These are phyloP conservation scores for Hydrochoerus hydrochaeris DNA, from an alignment of 2,113 vertebrate species.

Conservation along the genomic window DNA sequence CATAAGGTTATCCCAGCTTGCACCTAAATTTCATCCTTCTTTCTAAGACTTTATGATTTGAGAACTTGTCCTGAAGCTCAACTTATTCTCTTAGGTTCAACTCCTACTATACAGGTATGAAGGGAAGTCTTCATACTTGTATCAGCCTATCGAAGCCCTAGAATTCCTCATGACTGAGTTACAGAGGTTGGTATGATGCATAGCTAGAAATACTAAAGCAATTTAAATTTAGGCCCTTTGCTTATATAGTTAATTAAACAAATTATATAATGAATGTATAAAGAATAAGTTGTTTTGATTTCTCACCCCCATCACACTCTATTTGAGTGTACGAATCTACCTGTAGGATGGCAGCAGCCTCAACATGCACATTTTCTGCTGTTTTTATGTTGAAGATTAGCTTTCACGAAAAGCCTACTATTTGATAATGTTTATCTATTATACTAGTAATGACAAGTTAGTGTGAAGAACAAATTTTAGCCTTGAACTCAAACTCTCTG, in stretches of 20 bases:
- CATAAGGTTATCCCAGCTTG: neutral
- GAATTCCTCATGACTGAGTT: neutral
- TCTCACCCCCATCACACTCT: neutral
- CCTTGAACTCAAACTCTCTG: neutral
- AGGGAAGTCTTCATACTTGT: neutral
- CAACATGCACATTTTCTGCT: slow-evolving; percentile 13
- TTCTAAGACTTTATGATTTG: neutral
- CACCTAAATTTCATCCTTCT: neutral
- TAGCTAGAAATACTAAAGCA: neutral
- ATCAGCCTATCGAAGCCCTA: neutral
- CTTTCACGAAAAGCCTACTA: slow-evolving; percentile 43
- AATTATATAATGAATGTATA: neutral
- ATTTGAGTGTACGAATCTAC: neutral
- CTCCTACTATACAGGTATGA: neutral
- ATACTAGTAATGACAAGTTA: neutral
- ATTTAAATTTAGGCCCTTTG: neutral
- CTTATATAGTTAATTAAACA: neutral
- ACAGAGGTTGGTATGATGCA: neutral
- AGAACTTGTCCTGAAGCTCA: slow-evolving; percentile 30
- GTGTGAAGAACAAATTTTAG: neutral
- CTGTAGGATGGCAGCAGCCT: neutral
- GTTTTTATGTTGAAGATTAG: slow-evolving; percentile 35
- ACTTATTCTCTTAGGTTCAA: neutral
- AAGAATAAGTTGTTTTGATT: slow-evolving; percentile 21
- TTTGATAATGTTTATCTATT: slow-evolving; percentile 29